These are phyloP conservation scores for Carapus acus DNA, from an alignment of 2,797 vertebrate species.

Conservation along the genomic window DNA sequence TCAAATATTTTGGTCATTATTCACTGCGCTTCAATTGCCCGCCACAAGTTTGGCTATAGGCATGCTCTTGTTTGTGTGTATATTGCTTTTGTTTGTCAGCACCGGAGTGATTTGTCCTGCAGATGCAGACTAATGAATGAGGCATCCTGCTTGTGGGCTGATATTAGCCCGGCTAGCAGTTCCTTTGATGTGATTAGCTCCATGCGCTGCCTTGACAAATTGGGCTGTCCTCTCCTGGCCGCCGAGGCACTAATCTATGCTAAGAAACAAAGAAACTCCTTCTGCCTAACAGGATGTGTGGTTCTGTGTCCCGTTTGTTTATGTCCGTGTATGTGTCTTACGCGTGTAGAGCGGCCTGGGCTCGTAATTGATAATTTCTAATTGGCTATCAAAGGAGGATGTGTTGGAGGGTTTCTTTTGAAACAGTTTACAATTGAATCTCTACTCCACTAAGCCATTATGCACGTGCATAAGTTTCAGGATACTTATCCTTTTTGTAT, in stretches of 20 bases:
- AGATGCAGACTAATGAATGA: conserved; percentile 70
- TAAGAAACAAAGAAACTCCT: conserved; percentile 58
- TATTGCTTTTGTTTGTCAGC: conserved; percentile 50
- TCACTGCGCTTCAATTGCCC: conserved; percentile 24
- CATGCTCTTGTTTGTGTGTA: conserved; percentile 27
- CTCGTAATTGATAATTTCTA: neutral
- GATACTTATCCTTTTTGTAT: conserved; percentile 8
- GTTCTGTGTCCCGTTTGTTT: neutral
- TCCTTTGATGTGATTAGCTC: conserved; percentile 72
- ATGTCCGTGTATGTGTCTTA: conserved; percentile 4
- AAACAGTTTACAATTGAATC: no score
- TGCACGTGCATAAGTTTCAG: conserved; percentile 9
- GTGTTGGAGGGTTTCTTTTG: no score
- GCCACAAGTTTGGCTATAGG: conserved; percentile 16
- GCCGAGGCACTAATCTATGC: conserved; percentile 65
- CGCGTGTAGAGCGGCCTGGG: conserved; percentile 1
- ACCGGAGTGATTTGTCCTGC: conserved; percentile 63
- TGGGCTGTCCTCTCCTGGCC: conserved; percentile 64
- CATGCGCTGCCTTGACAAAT: conserved; percentile 67
- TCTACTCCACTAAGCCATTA: no score
- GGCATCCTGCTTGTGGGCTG: conserved; percentile 62
- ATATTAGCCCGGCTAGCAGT: conserved; percentile 65
- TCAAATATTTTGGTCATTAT: conserved; percentile 29
- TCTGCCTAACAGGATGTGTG: conserved; percentile 34
- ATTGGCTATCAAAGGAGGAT: neutral